phyloP scores from a whole-genome alignment of 2,797 vertebrate genomes.

The Rhynchotus rufescens region DNA sequence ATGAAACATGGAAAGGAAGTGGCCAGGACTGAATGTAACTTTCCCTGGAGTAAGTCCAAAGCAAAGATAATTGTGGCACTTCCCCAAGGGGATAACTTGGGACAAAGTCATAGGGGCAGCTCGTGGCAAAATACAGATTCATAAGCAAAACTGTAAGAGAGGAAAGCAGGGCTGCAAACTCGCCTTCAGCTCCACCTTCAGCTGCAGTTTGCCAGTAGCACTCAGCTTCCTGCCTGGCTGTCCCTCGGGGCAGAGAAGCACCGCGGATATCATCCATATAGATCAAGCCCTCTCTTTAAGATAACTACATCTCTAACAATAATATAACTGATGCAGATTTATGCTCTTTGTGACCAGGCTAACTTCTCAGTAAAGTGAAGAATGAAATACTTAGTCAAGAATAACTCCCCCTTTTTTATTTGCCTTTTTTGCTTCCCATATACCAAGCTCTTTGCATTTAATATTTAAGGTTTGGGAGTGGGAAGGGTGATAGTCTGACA shows the following conservation, averaged over 20 bases:
- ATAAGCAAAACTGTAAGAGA: neutral
- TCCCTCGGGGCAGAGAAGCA: neutral
- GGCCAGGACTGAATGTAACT: neutral
- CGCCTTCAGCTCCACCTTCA: neutral
- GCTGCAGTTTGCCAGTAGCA: neutral
- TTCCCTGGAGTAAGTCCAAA: neutral
- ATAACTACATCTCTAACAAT: neutral
- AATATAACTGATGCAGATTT: neutral
- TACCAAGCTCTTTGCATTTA: neutral
- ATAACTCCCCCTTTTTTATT: neutral
- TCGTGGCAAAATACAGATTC: neutral
- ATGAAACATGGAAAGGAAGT: neutral
- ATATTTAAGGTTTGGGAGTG: neutral
- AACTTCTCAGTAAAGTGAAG: neutral
- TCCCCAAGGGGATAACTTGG: neutral
- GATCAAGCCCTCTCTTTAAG: neutral
- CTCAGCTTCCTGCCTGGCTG: neutral
- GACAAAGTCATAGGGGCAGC: neutral
- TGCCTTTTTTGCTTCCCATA: neutral
- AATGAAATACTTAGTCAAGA: neutral
- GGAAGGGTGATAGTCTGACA: neutral
- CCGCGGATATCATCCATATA: rapidly evolving
- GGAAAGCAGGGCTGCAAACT: neutral
- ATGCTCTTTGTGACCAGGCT: neutral
- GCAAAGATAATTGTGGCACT: neutral